phyloP scores from a whole-genome alignment of 1,140 invertebrate genomes.

The Pogonognathellus flavescens region DNA sequence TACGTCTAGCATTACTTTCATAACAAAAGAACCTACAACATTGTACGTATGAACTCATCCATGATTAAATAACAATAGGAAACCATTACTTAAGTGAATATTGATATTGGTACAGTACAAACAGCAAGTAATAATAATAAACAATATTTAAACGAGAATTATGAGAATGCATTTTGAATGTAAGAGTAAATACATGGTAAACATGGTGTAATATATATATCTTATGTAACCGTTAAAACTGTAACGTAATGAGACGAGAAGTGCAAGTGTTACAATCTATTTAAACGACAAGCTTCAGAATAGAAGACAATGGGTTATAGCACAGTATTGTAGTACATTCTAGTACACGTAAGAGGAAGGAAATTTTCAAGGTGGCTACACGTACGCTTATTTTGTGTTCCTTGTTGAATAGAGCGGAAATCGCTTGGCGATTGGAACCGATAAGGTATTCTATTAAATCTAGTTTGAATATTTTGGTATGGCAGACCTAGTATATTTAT shows the following conservation, averaged over 20 bases:
- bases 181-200: slow-evolving; percentile 38
- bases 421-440: neutral
- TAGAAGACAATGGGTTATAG: neutral
- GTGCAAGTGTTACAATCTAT: neutral
- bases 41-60: too few species aligned
- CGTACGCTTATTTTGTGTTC: neutral
- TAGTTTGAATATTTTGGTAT: too few species aligned
- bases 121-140: slow-evolving; percentile 9
- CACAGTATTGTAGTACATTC: neutral
- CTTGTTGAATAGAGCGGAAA: slow-evolving; percentile 14
- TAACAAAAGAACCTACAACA: too few species aligned
- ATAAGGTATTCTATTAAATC: neutral
- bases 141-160: slow-evolving; percentile 21
- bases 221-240: neutral
- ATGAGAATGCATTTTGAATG: slow-evolving; percentile 50
- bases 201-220: neutral
- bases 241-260: neutral
- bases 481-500: neutral
- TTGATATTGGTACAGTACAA: neutral
- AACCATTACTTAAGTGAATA: too few species aligned
- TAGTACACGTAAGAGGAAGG: slow-evolving; percentile 22
- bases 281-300: slow-evolving; percentile 13
- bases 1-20: too few species aligned
- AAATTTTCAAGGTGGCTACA: slow-evolving; percentile 14
- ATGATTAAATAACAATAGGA: too few species aligned